Conservation (phyloP, 2,113 vertebrate genomes). For the Phycodurus eques region DNA sequence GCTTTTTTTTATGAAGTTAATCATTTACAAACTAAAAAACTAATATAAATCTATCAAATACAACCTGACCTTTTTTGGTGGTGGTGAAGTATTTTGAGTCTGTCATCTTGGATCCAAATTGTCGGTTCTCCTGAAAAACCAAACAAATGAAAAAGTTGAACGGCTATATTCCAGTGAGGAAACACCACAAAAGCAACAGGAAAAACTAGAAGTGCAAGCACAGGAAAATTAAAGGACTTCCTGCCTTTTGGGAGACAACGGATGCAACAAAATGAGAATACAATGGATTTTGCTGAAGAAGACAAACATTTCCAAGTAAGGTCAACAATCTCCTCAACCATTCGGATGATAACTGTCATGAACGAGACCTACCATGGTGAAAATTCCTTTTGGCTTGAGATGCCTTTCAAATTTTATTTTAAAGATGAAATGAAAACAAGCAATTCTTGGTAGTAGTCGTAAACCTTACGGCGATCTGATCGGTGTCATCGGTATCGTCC, state of each 20-base stretch:
- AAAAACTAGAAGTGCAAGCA: constrained; percentile 62
- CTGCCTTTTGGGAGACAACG: constrained; percentile 35
- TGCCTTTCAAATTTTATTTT: neutral
- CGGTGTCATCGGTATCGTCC: too few relatives aligned
- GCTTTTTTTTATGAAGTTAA: neutral
- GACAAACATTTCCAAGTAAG: constrained; percentile 17
- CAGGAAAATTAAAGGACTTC: constrained; percentile 64
- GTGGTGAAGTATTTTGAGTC: constrained; percentile 99
- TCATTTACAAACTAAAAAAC: neutral
- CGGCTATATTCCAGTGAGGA: constrained; percentile 25
- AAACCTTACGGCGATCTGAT: too few relatives aligned
- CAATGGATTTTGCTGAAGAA: constrained; percentile 39
- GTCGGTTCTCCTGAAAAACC: constrained; percentile 72
- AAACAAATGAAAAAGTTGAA: constrained; percentile 3
- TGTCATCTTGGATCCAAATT: constrained; percentile 87
- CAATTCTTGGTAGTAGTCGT: too few relatives aligned
- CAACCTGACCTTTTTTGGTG: constrained; percentile 91
- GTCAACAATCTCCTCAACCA: constrained; percentile 5
- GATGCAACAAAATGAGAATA: constrained; percentile 28
- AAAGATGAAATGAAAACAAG: too few relatives aligned
- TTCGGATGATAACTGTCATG: neutral
- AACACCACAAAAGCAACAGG: constrained; percentile 50
- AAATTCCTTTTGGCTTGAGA: neutral
- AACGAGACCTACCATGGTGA: neutral
- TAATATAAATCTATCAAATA: neutral